Percentiles rank a stretch among this genome's conserved stretches.
Evolutionary conservation across 2,888 invertebrate genomes (phyloP).

Genomic region (Hypsopygia costalis): DNA sequence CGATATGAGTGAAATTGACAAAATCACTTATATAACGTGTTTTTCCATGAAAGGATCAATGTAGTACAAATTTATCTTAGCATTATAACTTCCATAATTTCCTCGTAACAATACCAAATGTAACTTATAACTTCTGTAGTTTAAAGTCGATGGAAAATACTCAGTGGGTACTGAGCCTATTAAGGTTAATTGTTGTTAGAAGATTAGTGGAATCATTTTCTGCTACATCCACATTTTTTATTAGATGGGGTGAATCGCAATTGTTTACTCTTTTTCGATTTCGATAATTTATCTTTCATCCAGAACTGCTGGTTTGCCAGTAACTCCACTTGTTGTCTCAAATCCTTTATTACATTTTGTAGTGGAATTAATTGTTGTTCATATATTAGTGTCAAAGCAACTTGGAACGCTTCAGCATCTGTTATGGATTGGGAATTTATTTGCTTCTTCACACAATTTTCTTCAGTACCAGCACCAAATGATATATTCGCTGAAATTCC

Average conservation of each 20-base stretch:
- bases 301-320: conserved; percentile 38
- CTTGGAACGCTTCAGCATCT: conserved; percentile 13
- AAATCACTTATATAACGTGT: no score
- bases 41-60: no score
- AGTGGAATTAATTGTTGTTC: conserved; percentile 54
- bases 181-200: no score
- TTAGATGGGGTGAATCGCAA: conserved; percentile 23
- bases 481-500: neutral
- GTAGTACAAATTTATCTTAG: no score
- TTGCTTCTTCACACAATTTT: neutral
- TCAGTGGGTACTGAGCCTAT: no score
- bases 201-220: conserved; percentile 13
- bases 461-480: neutral
- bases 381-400: conserved; percentile 33
- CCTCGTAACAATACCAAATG: no score
- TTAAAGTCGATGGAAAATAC: no score
- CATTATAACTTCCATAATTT: no score
- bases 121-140: no score
- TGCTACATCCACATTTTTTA: conserved; percentile 38
- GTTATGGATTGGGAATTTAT: conserved; percentile 4
- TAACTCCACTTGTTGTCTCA: conserved; percentile 46
- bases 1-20: no score
- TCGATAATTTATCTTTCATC: conserved; percentile 30
- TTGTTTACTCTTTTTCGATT: conserved; percentile 22
- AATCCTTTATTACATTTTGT: conserved; percentile 40